These are phyloP conservation scores for Osmerus eperlanus DNA, from an alignment of 2,113 vertebrate genomes.

Conservation along the genomic window DNA sequence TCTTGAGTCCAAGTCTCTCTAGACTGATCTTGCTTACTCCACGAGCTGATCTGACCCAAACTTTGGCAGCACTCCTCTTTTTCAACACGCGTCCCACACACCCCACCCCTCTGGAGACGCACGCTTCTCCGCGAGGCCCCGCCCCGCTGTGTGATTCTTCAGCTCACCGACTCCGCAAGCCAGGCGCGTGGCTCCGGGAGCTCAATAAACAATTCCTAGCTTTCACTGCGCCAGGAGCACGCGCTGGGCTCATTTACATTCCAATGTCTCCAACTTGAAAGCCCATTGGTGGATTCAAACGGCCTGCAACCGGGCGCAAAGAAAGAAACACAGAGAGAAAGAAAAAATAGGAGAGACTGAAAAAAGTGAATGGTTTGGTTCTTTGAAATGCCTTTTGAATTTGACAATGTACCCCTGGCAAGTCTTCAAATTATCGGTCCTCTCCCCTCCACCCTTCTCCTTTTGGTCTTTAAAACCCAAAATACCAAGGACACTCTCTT, in stretches of 20 bases:
- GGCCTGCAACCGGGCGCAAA: conserved; percentile 63
- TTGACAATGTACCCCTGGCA: conserved; percentile 72
- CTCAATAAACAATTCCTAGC: conserved; percentile 78
- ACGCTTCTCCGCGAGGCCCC: conserved; percentile 76
- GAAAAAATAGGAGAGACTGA: conserved; percentile 40
- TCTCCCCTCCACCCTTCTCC: conserved; percentile 57
- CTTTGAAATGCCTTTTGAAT: conserved; percentile 76
- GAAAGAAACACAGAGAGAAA: conserved; percentile 43
- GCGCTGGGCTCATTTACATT: conserved; percentile 76
- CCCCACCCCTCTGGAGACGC: conserved; percentile 66
- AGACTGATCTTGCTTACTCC: conserved; percentile 67
- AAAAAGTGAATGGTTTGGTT: conserved; percentile 64
- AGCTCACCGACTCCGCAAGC: conserved; percentile 67
- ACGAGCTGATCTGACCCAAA: conserved; percentile 76
- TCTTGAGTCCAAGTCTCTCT: conserved; percentile 67
- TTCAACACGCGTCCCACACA: conserved; percentile 80
- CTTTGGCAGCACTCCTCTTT: conserved; percentile 81
- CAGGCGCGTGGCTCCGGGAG: conserved; percentile 85
- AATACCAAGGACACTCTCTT: conserved; percentile 67
- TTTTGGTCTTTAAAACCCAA: conserved; percentile 63
- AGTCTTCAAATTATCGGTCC: conserved; percentile 68
- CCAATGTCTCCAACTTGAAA: conserved; percentile 74
- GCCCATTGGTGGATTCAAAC: conserved; percentile 78
- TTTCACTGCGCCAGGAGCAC: conserved; percentile 74
- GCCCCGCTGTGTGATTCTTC: conserved; percentile 74